Evolutionary conservation across 2,797 vertebrate genomes (phyloP), one percentile per base, ranked within the genome.

Genomic region (Tangara arthus): DNA sequence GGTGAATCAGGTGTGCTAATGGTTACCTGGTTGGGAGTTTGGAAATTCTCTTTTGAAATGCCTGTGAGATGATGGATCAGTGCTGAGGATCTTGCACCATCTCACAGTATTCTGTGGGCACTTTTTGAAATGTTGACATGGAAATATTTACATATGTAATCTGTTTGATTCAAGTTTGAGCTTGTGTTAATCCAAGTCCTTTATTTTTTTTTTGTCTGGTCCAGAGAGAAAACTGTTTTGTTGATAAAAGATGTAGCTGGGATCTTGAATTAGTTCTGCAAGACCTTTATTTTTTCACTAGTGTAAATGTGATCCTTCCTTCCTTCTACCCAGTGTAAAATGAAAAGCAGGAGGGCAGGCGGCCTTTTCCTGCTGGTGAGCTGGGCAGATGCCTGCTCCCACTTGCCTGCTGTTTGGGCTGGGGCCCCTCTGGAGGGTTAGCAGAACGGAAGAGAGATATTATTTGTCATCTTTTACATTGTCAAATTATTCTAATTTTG

Each of bases 401-500:
- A 22, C 64, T 65, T 59, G 61, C 42, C 8, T 59, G 72, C 69
- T 79, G 12, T 34, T 92, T 10, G 53, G 73, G 53, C 61, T 76
- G 57, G 80, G 73, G 59, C 77, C 64, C 20, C 89, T 86, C 83
- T 46, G 80, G 63, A 83, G 72, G 26, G 32, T 93, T 66, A 87
- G 84, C 30, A 32, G 75, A 72, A 73, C 3, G 23, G 92, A 81
- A 93, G 63, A 60, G 64, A 82, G 46, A 92, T 73, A 61, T 77
- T 93, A 69, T 72, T 94, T 93, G 68, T 91, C 85, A 76, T 86
- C 70, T 86, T 92, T 63, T 93, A 89, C 46, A 10, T 80, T 96
- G 89, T 94, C 87, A 85, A 46, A 76, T 94, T 86, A 91, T n/a
- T 91, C 82, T 86, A 70, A 88, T 80, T 95, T 94, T 53, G 90